Percentiles rank a stretch among this genome's conserved stretches.
phyloP scores from a whole-genome alignment of 35 echinoderm and acorn worm species.

The Amphiura filiformis region DNA sequence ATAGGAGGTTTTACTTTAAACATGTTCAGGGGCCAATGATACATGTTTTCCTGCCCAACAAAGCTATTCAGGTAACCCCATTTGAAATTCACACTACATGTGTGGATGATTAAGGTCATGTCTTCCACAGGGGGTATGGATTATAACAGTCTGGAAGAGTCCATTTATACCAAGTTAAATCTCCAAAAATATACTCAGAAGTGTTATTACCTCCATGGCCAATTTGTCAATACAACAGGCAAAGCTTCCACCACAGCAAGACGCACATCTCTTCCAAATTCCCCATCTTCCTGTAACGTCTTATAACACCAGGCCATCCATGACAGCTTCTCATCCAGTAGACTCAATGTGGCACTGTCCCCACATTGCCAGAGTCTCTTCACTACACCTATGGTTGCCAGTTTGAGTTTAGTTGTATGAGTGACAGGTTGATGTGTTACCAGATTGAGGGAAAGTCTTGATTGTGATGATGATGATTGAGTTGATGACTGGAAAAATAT shows the following conservation, averaged over 20 bases:
- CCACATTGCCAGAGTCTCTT: background rate
- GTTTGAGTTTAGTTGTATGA: background rate
- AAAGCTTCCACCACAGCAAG: background rate
- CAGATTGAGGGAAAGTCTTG: background rate
- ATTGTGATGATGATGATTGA: too few relatives aligned
- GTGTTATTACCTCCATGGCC: constrained; percentile 12
- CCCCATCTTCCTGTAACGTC: background rate
- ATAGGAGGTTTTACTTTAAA: too few relatives aligned
- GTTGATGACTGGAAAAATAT: too few relatives aligned
- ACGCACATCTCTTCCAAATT: background rate
- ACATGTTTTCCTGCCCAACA: too few relatives aligned
- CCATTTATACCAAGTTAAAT: too few relatives aligned
- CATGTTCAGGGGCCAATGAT: too few relatives aligned
- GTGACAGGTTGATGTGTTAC: background rate
- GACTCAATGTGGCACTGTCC: background rate
- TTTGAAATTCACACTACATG: too few relatives aligned
- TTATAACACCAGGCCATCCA: background rate
- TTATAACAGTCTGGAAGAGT: too few relatives aligned
- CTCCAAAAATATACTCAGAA: too few relatives aligned
- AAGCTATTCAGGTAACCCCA: too few relatives aligned
- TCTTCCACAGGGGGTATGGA: too few relatives aligned
- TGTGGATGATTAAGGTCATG: too few relatives aligned
- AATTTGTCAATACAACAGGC: background rate
- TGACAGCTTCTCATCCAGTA: background rate
- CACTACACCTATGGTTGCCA: background rate